Evolutionary conservation across 1,140 invertebrate species (phyloP).

Genomic region (Hestina assimilis): DNA sequence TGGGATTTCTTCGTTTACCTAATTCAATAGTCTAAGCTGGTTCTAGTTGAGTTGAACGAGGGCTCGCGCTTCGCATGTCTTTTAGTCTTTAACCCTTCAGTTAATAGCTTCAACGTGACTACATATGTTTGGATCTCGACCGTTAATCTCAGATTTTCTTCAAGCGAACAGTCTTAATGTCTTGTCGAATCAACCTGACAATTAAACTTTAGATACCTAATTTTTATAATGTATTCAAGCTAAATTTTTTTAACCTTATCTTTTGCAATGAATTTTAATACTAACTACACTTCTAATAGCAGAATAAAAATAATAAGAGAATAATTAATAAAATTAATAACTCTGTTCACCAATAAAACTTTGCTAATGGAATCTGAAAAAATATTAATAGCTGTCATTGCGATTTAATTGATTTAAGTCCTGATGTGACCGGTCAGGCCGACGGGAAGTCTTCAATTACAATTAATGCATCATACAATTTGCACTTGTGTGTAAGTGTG

Average conservation of each 20-base stretch:
- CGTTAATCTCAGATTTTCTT: constrained; percentile 54
- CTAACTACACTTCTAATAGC: too few species aligned
- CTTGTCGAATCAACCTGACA: constrained; percentile 38
- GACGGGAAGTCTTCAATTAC: constrained; percentile 74
- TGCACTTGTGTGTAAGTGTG: constrained; percentile 41
- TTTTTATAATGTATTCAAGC: too few species aligned
- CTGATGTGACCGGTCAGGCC: constrained; percentile 28
- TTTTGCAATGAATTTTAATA: too few species aligned
- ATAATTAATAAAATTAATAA: not conserved
- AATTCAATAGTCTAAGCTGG: not conserved
- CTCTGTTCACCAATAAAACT: not conserved
- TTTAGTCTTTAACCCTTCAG: constrained; percentile 48
- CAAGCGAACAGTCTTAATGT: constrained; percentile 45
- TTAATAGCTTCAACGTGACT: constrained; percentile 71
- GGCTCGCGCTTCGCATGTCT: constrained; percentile 44
- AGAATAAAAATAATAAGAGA: not conserved
- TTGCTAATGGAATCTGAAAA: constrained; percentile 4
- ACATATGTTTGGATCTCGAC: constrained; percentile 52
- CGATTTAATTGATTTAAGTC: constrained; percentile 49
- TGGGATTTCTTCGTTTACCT: not conserved
- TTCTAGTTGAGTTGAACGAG: not conserved
- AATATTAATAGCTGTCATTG: constrained; percentile 6
- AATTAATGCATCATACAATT: constrained; percentile 53
- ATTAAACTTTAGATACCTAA: not conserved
- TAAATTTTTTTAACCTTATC: too few species aligned